Evolutionary conservation across 2,113 vertebrate genomes (phyloP), one percentile per base, ranked within the genome.

Genomic region (Cyprinus carpio): DNA sequence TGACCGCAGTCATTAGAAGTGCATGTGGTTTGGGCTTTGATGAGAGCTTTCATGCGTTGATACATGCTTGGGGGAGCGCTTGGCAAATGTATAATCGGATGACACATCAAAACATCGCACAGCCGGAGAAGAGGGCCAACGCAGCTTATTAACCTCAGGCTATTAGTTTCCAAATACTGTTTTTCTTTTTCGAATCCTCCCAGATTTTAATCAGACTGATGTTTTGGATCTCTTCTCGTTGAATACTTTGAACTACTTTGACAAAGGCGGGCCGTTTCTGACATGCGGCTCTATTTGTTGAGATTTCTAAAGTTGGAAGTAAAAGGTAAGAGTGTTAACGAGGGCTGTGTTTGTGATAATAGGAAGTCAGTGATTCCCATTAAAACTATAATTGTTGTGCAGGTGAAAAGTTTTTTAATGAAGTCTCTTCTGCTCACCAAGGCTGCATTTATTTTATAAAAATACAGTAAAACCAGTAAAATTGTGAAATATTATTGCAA

Each of bases 21-120:
- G 89, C 91, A 93, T 89, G 85, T 90, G 92, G 90, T 91, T 88
- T 60, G 4, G 8, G 92, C 93, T 94, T 93, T 93, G 91, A 90
- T 93, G 91, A 90, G 88, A 87, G 91, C 90, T 93, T 94, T 93
- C 92, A 92, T 92, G 91, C 88, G 89, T 91, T 69, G 62, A 92
- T 91, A 93, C 93, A 87, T 49, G 86, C 76, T 72, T 20, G 62
- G 75, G 78, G 67, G 25, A 25, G 81, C 72, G 90, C 88, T 89
- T 78, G 87, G 87, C 89, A 87, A 92, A 91, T 83, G 78, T 89
- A 87, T 88, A 91, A 90, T 91, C 91, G 88, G 85, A 88, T 84
- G 87, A 83, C 88, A 86, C 86, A 92, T 93, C 91, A 91, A 86
- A 90, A 86, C 37, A 25, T 88, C 46, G 75, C 69, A 86, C 77